Conservation (phyloP, 1,140 invertebrate genomes). For the Potamilus streckersoni region DNA sequence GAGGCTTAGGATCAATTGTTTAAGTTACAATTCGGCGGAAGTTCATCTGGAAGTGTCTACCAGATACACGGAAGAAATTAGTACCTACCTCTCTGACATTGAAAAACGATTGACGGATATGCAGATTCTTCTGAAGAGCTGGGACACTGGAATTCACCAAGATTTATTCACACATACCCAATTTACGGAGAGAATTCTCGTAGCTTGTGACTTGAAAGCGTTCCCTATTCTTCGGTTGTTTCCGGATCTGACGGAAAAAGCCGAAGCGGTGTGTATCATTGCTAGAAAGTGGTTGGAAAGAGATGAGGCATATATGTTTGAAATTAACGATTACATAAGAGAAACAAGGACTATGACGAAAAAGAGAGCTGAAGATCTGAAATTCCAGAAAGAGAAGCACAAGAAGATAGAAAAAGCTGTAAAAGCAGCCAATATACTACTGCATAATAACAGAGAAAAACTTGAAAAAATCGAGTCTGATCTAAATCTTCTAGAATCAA, state of each 20-base stretch:
- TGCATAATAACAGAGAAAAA: constrained; percentile 60
- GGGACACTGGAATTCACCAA: constrained; percentile 49
- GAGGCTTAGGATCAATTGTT: constrained; percentile 56
- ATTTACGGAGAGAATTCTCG: constrained; percentile 54
- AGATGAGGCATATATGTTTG: constrained; percentile 62
- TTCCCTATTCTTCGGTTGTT: constrained; percentile 61
- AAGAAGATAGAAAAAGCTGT: constrained; percentile 56
- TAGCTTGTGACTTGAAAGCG: constrained; percentile 59
- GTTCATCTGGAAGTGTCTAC: constrained; percentile 54
- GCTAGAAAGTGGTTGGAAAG: constrained; percentile 58
- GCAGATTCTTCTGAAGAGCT: constrained; percentile 53
- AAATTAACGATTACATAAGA: constrained; percentile 58
- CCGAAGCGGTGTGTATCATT: constrained; percentile 45
- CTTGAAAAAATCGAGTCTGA: constrained; percentile 58
- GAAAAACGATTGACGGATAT: constrained; percentile 43
- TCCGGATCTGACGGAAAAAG: constrained; percentile 55
- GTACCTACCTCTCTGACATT: constrained; percentile 46
- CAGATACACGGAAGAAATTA: constrained; percentile 54
- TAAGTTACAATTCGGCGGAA: constrained; percentile 48
- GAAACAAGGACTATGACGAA: constrained; percentile 52
- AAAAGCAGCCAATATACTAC: constrained; percentile 49
- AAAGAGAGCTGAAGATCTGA: constrained; percentile 52
- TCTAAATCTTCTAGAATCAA: constrained; percentile 52
- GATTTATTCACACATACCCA: constrained; percentile 50
- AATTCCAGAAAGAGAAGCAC: constrained; percentile 56